phyloP scores from a whole-genome alignment of 2,113 vertebrate genomes.

The Odontophorus gujanensis region DNA sequence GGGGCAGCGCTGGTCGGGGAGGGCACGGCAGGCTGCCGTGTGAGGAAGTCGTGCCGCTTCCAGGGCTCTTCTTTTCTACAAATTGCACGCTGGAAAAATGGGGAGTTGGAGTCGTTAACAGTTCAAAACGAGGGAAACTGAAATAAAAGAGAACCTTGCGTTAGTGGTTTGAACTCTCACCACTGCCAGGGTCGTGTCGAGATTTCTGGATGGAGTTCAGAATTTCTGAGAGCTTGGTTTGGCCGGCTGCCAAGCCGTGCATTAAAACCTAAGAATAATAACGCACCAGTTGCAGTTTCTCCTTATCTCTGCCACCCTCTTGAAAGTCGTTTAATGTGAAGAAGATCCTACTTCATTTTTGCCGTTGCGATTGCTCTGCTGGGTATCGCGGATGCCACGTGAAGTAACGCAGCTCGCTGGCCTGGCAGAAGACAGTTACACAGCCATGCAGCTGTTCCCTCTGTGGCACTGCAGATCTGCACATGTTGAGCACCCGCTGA shows the following conservation, averaged over 20 bases:
- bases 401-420: neutral
- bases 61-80: neutral
- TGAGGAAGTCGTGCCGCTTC: neutral
- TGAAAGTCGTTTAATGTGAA: neutral
- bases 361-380: neutral
- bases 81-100: neutral
- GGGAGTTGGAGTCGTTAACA: neutral
- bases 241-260: neutral
- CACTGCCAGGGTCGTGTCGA: neutral
- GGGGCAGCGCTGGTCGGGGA: no score
- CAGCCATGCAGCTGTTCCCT: neutral
- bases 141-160: neutral
- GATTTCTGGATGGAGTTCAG: neutral
- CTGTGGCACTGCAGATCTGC: fast-evolving
- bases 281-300: neutral
- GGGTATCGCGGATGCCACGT: neutral
- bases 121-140: neutral
- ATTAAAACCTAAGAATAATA: neutral
- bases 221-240: neutral
- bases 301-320: neutral
- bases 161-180: neutral
- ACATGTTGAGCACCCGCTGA: fast-evolving
- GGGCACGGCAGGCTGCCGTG: neutral
- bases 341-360: neutral
- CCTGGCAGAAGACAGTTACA: neutral